Evolutionary conservation across 2,888 invertebrate species (phyloP).

Genomic region (Polydesmus complanatus): DNA sequence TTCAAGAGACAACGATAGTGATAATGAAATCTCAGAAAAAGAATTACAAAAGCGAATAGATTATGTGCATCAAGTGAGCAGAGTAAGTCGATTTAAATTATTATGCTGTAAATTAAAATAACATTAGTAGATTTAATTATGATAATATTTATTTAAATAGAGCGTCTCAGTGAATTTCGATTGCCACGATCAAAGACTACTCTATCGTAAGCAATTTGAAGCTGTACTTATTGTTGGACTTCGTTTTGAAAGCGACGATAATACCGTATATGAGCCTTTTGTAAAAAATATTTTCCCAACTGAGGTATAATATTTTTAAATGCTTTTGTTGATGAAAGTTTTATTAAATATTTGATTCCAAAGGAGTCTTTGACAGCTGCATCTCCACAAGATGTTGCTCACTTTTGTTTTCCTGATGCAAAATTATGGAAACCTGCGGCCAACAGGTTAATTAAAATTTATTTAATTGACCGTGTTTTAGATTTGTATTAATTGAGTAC

Average conservation of each 20-base stretch:
- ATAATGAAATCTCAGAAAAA: conserved; percentile 20
- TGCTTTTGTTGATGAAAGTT: neutral
- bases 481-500: too few relatives aligned
- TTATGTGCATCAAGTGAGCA: conserved; percentile 10
- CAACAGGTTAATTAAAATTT: conserved; percentile 14
- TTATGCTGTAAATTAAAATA: neutral
- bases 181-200: neutral
- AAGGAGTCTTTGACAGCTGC: conserved; percentile 33
- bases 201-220: conserved; percentile 41
- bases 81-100: conserved; percentile 9
- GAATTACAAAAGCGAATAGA: conserved; percentile 20
- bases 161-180: conserved; percentile 10
- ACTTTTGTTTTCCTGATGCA: conserved; percentile 63
- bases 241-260: conserved; percentile 38
- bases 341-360: conserved; percentile 10
- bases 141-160: conserved; percentile 2
- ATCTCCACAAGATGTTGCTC: conserved; percentile 51
- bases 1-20: conserved; percentile 11
- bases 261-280: conserved; percentile 41
- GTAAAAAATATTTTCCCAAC: conserved; percentile 55
- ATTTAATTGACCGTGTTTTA: neutral
- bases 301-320: conserved; percentile 37
- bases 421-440: conserved; percentile 37
- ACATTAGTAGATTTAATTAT: neutral
- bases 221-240: conserved; percentile 53